Evolutionary conservation across 1,140 invertebrate genomes (phyloP).

Genomic region (Steinernema khuongi): DNA sequence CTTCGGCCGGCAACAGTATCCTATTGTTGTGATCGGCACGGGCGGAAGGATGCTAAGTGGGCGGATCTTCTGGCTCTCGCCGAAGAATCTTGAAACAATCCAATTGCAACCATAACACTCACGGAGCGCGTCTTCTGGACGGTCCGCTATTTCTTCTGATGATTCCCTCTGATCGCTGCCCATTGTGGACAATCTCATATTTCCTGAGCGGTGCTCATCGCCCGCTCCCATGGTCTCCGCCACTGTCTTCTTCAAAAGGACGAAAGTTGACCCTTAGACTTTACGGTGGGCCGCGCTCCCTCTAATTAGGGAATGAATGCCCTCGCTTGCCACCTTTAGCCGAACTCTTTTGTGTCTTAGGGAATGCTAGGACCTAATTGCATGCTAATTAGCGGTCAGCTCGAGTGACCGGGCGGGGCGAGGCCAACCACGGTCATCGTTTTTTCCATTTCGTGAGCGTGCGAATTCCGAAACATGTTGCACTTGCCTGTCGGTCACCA

Average conservation of each 20-base stretch:
- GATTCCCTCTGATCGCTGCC: neutral
- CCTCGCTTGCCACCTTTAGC: conserved; percentile 3
- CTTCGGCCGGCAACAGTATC: conserved; percentile 12
- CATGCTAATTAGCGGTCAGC: neutral
- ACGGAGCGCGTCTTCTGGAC: neutral
- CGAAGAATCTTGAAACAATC: conserved; percentile 10
- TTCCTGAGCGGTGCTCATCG: neutral
- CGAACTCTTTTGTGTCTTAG: conserved; percentile 14
- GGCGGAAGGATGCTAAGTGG: conserved; percentile 5
- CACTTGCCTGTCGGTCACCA: neutral
- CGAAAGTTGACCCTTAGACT: conserved; percentile 1
- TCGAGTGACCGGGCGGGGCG: neutral
- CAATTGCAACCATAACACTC: conserved; percentile 13
- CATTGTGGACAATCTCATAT: no score
- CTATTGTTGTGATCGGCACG: neutral
- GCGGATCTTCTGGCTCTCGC: neutral
- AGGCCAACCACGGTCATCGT: neutral
- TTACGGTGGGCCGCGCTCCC: neutral
- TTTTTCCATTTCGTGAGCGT: neutral
- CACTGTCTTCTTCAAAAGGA: neutral
- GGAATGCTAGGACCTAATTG: conserved; percentile 13
- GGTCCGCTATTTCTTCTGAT: neutral
- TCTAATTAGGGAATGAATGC: conserved; percentile 9
- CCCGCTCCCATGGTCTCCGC: neutral
- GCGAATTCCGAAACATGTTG: neutral